Evolutionary conservation across 2,113 vertebrate species (phyloP), one percentile per base, ranked within the genome.

Genomic region (Cyphomyrus discorhynchus): DNA sequence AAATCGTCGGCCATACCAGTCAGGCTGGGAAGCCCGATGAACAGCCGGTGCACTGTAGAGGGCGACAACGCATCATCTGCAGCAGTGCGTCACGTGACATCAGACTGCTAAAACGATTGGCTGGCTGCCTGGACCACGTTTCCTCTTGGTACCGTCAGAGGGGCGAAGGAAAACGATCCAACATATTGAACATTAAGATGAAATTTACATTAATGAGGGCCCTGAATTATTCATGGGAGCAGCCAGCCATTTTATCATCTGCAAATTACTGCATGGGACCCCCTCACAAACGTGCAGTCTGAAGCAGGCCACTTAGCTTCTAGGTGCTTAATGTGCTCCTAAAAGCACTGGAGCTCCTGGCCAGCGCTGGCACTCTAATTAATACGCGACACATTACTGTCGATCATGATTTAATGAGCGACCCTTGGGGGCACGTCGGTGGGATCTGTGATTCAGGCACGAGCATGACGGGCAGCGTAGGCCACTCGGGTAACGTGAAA

Each of bases 221-320:
- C 92, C 86, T 89, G 89, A 95, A 96, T 96, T 94, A 96, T 96
- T 95, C 93, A 96, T 95, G 94, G 95, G 89, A 9, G 52, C 90
- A 94, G 93, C 93, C 94, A 94, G 94, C 94, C 93, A 93, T 93
- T 95, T 96, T 95, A 92, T 96, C 94, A 95, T 94, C 94, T 93
- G 92, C 24, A 90, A 50, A 90, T 77, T 88, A 89, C 58, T 42
- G 35, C 47, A 49, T 45, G 89, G 42, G 82, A 52, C 66, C 46
- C 15, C n/a, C 31, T 62, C 91, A 93, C 93, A 93, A 94, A 94
- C 91, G 90, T 90, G 88, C 89, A 92, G 93, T 91, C 91, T 94
- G 92, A 91, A 84, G 90, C 89, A 89, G 89, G 84, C 58, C 88
- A 91, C 91, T 1, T 80, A 90, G 90, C 92, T 92, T 95, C 93